Conservation (phyloP, 2,113 vertebrate species). For the Gallinago undulata region DNA sequence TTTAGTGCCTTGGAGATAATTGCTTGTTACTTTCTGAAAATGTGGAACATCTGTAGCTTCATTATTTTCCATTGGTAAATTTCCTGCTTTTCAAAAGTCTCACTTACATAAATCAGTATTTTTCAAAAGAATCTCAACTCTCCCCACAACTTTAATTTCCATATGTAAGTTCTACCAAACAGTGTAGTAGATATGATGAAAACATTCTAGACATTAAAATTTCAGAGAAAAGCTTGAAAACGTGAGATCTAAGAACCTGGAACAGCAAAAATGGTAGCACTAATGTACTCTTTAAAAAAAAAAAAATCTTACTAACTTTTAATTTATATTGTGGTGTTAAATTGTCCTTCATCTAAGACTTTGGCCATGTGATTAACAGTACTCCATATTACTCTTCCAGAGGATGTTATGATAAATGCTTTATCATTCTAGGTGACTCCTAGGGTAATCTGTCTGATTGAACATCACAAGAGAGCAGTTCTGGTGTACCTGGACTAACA, state of each 20-base stretch:
- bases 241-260: not conserved
- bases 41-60: not conserved
- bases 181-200: not conserved
- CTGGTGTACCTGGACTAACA: not conserved
- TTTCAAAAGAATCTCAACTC: not conserved
- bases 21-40: not conserved
- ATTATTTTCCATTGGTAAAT: not conserved
- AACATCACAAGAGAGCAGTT: not conserved
- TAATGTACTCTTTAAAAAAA: not conserved
- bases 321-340: not conserved
- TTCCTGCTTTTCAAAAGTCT: not conserved
- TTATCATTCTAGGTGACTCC: not conserved
- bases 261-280: not conserved
- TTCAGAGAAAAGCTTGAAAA: not conserved
- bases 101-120: not conserved
- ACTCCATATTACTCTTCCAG: not conserved
- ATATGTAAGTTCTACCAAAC: not conserved
- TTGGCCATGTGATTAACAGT: not conserved
- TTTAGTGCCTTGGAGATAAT: not conserved
- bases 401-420: not conserved
- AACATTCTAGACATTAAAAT: not conserved
- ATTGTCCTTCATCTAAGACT: not conserved
- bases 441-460: not conserved
- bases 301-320: not conserved
- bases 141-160: not conserved